phyloP scores from a whole-genome alignment of 1,140 invertebrate species.

The Papilio helenus region DNA sequence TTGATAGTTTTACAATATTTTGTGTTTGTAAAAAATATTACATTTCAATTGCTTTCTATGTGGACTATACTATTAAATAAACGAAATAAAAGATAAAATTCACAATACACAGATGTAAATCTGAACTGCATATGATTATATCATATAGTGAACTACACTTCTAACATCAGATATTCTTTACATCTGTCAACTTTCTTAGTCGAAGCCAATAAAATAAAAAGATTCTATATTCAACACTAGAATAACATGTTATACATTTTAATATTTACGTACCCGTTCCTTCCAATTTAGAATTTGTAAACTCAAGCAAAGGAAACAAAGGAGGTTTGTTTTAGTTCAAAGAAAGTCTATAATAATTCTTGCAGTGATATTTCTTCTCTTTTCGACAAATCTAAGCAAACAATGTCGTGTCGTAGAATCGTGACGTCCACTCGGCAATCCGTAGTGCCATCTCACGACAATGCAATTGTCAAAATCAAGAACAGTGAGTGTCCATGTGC shows the following conservation, averaged over 20 bases:
- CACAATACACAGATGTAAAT: not conserved
- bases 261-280: not conserved
- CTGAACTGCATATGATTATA: not conserved
- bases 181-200: not conserved
- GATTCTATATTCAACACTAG: too few species aligned
- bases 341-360: constrained; percentile 3
- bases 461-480: constrained; percentile 64
- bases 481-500: constrained; percentile 56
- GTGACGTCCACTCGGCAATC: constrained; percentile 63
- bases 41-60: constrained; percentile 9
- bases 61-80: not conserved
- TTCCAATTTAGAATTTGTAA: not conserved
- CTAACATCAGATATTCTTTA: not conserved
- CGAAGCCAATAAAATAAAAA: not conserved
- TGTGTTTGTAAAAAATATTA: constrained; percentile 16
- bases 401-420: constrained; percentile 47
- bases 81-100: not conserved
- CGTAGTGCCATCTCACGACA: constrained; percentile 72
- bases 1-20: constrained; percentile 45
- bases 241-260: not conserved
- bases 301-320: not conserved
- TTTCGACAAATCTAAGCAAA: constrained; percentile 28
- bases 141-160: not conserved
- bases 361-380: not conserved
- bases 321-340: not conserved